Percentiles rank a stretch among this genome's conserved stretches.
phyloP scores from a whole-genome alignment of 2,888 invertebrate species.

The Ichneumon xanthorius region DNA sequence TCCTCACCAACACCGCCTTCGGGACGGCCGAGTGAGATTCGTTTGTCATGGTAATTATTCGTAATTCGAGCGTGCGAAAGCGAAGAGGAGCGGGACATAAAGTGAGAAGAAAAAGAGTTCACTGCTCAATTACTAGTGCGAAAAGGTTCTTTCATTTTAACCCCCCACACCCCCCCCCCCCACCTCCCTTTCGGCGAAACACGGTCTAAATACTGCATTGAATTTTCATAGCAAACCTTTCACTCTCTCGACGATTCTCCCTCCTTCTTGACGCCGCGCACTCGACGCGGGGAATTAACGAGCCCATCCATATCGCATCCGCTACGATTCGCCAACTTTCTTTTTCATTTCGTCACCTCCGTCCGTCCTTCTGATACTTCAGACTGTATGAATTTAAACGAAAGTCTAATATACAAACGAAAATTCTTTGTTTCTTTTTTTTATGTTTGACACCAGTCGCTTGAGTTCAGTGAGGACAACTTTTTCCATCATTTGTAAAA shows the following conservation, averaged over 20 bases:
- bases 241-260: conserved; percentile 15
- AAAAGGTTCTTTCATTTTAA: conserved; percentile 2
- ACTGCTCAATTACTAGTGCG: conserved; percentile 48
- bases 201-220: conserved; percentile 16
- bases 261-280: conserved; percentile 38
- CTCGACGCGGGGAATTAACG: conserved; percentile 48
- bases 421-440: conserved; percentile 27
- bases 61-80: conserved; percentile 47
- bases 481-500: background rate
- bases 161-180: background rate
- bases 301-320: conserved; percentile 19
- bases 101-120: conserved; percentile 36
- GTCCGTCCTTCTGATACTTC: conserved; percentile 30
- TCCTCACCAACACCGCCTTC: conserved; percentile 20
- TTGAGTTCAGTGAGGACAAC: conserved; percentile 30
- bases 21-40: conserved; percentile 33
- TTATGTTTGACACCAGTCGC: conserved; percentile 53
- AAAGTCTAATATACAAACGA: conserved; percentile 57
- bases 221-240: conserved; percentile 50
- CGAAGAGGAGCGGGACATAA: background rate
- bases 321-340: conserved; percentile 14
- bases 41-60: conserved; percentile 67
- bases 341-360: conserved; percentile 7
- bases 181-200: background rate
- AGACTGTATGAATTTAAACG: conserved; percentile 42